phyloP scores from a whole-genome alignment of 2,888 invertebrate genomes.

The Coremacera marginata region DNA sequence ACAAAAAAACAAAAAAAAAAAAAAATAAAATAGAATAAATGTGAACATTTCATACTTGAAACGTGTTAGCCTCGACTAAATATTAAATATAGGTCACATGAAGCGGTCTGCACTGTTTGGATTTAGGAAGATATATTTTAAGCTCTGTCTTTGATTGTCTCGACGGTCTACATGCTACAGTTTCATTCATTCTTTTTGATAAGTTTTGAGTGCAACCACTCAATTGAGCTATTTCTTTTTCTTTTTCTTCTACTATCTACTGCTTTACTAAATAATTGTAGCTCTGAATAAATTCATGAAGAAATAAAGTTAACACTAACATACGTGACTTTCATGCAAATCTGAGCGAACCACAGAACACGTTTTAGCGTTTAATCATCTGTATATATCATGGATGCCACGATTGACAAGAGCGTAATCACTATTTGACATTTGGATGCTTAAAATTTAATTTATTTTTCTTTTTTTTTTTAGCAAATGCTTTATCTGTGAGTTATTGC shows the following conservation, averaged over 20 bases:
- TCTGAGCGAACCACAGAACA: not conserved
- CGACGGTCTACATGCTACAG: too few relatives aligned
- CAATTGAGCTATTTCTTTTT: not conserved
- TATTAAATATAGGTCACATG: too few relatives aligned
- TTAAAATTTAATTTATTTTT: not conserved
- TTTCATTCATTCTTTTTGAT: not conserved
- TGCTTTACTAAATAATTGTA: not conserved
- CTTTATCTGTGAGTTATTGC: not conserved
- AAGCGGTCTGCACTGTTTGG: not conserved
- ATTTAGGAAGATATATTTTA: not conserved
- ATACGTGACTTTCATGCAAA: conserved; percentile 19
- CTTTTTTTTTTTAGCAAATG: not conserved
- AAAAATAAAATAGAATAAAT: too few relatives aligned
- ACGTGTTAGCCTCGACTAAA: too few relatives aligned
- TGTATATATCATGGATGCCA: too few relatives aligned
- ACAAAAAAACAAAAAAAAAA: too few relatives aligned
- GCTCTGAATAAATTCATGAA: conserved; percentile 1
- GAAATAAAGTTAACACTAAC: conserved; percentile 18
- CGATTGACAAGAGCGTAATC: not conserved
- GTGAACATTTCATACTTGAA: too few relatives aligned
- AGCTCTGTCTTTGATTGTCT: not conserved
- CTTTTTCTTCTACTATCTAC: too few relatives aligned
- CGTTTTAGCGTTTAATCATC: too few relatives aligned
- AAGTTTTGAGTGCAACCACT: not conserved
- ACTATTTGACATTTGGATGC: not conserved